Evolutionary conservation across 2,888 invertebrate genomes (phyloP).

Genomic region (Eupithecia vulgata): DNA sequence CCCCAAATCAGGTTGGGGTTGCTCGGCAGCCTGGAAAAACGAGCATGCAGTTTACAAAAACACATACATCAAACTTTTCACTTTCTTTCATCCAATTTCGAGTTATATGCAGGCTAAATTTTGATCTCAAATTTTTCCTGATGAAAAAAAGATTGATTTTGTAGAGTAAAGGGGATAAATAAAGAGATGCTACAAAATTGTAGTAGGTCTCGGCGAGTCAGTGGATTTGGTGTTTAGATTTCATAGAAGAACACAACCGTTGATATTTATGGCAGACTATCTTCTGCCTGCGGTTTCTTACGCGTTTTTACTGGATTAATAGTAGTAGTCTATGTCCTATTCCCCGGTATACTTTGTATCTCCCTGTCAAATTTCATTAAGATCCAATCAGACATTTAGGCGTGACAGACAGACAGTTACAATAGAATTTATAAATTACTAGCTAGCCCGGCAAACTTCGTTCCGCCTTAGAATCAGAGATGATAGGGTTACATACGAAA

Average conservation of each 20-base stretch:
- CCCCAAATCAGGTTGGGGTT: conserved; percentile 85
- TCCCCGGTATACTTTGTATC: not conserved
- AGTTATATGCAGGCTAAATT: not conserved
- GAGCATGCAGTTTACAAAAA: not conserved
- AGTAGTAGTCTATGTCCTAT: too few relatives aligned
- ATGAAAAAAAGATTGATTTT: not conserved
- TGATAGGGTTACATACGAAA: too few relatives aligned
- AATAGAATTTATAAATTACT: not conserved
- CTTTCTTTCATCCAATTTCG: not conserved
- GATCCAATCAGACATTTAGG: not conserved
- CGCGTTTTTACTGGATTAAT: too few relatives aligned
- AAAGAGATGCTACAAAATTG: not conserved
- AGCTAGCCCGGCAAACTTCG: not conserved
- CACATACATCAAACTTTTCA: not conserved
- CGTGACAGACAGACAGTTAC: not conserved
- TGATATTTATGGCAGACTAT: not conserved
- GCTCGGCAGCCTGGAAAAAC: conserved; percentile 83
- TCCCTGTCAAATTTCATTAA: not conserved
- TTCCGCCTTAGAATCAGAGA: too few relatives aligned
- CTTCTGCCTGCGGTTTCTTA: too few relatives aligned
- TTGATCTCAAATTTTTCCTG: not conserved
- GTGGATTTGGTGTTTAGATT: too few relatives aligned
- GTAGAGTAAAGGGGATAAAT: not conserved
- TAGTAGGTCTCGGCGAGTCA: not conserved
- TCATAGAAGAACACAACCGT: too few relatives aligned